Conservation (phyloP, 2,113 vertebrate species). For the Bos javanicus region DNA sequence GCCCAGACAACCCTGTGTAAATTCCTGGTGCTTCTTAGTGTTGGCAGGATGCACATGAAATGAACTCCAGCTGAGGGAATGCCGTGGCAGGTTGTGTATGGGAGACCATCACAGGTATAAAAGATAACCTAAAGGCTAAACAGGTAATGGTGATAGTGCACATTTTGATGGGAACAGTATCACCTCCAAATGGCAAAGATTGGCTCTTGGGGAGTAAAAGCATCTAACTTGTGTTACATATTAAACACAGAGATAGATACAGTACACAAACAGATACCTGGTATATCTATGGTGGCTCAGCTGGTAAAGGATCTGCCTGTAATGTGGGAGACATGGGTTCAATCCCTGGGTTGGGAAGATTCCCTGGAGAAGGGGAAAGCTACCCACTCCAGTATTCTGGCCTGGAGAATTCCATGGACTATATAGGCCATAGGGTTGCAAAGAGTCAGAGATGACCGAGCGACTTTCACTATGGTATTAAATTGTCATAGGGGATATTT, state of each 20-base stretch:
- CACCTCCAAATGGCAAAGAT: background rate
- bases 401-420: background rate
- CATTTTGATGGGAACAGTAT: background rate
- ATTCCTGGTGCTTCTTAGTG: background rate
- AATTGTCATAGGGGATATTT: background rate
- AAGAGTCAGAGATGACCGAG: background rate
- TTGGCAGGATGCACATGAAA: background rate
- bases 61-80: background rate
- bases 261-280: background rate
- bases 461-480: background rate
- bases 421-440: background rate
- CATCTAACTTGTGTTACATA: background rate
- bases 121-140: background rate
- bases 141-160: background rate
- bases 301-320: fast-evolving
- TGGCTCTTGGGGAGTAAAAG: background rate
- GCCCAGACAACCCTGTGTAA: background rate
- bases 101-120: background rate
- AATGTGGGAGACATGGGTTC: fast-evolving
- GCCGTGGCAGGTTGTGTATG: background rate
- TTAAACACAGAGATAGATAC: background rate
- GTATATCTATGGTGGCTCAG: background rate
- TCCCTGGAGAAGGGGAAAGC: background rate
- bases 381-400: background rate
- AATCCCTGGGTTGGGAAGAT: background rate